Conservation (phyloP, 1,140 invertebrate species). For the Magallana ariakensis region DNA sequence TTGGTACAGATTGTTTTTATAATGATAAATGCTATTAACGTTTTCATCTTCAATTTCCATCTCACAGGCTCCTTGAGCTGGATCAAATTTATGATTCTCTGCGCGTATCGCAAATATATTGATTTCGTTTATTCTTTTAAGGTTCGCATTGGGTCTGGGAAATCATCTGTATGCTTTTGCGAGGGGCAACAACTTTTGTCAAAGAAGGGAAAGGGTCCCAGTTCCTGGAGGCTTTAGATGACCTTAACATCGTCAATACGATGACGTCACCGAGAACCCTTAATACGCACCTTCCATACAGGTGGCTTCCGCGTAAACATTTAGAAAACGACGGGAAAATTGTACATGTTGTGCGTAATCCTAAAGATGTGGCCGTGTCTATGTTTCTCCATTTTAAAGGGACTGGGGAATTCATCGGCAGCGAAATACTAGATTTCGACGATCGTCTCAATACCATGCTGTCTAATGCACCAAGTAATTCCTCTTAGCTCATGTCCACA, state of each 20-base stretch:
- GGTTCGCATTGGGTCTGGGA: conserved; percentile 49
- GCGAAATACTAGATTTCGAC: not conserved
- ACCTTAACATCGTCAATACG: conserved; percentile 50
- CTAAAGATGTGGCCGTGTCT: conserved; percentile 60
- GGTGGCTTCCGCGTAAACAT: conserved; percentile 45
- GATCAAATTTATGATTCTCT: not conserved
- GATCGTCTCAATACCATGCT: not conserved
- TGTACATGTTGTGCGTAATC: conserved; percentile 59
- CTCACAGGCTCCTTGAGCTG: too few relatives aligned
- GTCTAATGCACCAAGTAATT: not conserved
- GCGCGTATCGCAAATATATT: not conserved
- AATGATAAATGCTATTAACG: too few relatives aligned
- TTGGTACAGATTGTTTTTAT: not conserved
- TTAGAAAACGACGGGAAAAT: conserved; percentile 46
- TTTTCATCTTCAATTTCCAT: not conserved
- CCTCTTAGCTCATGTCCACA: too few relatives aligned
- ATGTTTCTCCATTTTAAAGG: conserved; percentile 45
- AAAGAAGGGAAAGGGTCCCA: conserved; percentile 46
- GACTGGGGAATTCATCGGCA: not conserved
- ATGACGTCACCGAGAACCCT: conserved; percentile 53
- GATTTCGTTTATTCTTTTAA: not conserved
- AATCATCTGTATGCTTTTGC: conserved; percentile 45
- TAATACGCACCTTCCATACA: conserved; percentile 56
- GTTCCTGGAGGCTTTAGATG: conserved; percentile 51
- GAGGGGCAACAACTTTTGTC: conserved; percentile 39